A percentile compares a stretch with the other conserved stretches of the same genome.
Evolutionary conservation across 2,113 vertebrate species (phyloP).

Genomic region (Sinocyclocheilus rhinocerous): DNA sequence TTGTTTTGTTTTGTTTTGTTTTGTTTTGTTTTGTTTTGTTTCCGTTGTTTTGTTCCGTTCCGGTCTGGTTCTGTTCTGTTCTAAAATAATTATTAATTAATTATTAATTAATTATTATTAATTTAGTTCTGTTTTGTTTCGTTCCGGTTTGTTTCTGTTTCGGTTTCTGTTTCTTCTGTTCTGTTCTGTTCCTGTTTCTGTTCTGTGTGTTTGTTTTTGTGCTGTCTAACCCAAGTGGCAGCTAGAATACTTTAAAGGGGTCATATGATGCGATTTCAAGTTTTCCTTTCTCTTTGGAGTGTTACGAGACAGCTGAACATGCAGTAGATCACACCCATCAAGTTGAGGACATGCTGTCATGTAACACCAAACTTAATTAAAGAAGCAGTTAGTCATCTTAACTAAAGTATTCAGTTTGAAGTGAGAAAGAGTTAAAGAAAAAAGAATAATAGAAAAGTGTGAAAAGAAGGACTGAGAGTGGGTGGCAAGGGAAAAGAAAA

Average conservation of each 20-base stretch:
- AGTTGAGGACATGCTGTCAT: slow-evolving; percentile 1
- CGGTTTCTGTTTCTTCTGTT: too few species aligned
- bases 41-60: too few species aligned
- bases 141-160: too few species aligned
- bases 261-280: too few species aligned
- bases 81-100: too few species aligned
- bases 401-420: slow-evolving; percentile 21
- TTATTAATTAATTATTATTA: too few species aligned
- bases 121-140: too few species aligned
- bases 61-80: too few species aligned
- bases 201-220: background rate
- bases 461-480: background rate
- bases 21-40: too few species aligned
- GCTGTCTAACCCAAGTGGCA: background rate
- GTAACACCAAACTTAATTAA: slow-evolving; percentile 6
- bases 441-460: background rate
- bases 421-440: background rate
- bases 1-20: too few species aligned
- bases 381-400: slow-evolving; percentile 17
- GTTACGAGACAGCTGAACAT: background rate
- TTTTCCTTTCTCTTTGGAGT: too few species aligned
- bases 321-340: background rate
- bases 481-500: background rate
- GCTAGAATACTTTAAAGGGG: background rate
- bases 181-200: too few species aligned